Evolutionary conservation across 2,888 invertebrate species (phyloP), one percentile per base, ranked within the genome.

Genomic region (Euphydryas editha): DNA sequence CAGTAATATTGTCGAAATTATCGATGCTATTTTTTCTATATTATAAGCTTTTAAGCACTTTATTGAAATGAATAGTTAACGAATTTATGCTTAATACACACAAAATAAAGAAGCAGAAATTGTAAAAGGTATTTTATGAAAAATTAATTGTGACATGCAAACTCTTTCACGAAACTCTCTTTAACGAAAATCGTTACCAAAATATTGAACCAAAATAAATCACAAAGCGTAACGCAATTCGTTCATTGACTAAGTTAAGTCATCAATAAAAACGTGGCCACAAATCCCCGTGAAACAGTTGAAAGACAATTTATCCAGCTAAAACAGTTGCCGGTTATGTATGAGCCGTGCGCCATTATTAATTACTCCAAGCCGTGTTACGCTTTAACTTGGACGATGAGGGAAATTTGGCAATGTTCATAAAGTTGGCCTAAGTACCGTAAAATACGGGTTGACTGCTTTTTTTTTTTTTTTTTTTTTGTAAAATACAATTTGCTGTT

Each of bases 331-430:
- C 65, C 71, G 46, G 75, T 75, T 79, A 80, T 79, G 76, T 78
- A 80, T 74, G 74, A 74, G 73, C 70, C 72, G 71, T 78, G 76
- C 76, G 78, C 76, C 73, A 80, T 81, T 83, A 87, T 88, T 86
- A 86, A 85, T 86, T 82, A 83, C 80, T 76, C 73, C 75, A 77
- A 76, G 70, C 73, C 74, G 69, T 73, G 69, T 73, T 75, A 71
- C 71, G 69, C 72, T 69, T 70, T 57, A 86, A 87, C 77, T 87
- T 84, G 80, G 73, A 82, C 82, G 83, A 84, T 84, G 83, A 79
- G 80, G 63, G 72, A 78, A 83, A 84, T 78, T 83, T 83, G 65
- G 46, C 37, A 49, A 65, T 57, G 49, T 62, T 61, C 56, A 36
- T 62, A 54, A 68, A 57, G 55, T 63, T 51, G 51, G 18, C 46